A percentile compares a stretch with the other conserved stretches of the same genome.
These are phyloP conservation scores for Heterotilapia buettikoferi DNA, from an alignment of 2,113 vertebrate species.

Conservation along the genomic window DNA sequence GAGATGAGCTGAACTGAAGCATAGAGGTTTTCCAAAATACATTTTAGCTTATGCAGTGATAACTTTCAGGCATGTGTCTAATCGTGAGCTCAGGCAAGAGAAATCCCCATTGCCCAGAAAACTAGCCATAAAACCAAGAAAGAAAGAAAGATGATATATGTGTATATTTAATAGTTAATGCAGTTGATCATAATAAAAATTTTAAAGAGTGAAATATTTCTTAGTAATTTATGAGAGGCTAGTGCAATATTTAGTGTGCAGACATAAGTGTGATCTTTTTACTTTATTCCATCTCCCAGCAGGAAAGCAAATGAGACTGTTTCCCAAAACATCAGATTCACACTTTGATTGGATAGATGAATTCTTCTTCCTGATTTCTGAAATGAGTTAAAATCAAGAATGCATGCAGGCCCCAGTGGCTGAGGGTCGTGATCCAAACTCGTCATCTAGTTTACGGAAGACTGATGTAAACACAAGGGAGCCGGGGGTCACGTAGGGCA, in stretches of 20 bases:
- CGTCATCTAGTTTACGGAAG: constrained; percentile 72
- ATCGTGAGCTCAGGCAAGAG: not conserved
- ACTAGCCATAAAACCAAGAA: not conserved
- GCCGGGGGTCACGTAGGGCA: constrained; percentile 54
- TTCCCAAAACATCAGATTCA: not conserved
- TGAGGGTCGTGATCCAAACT: constrained; percentile 49
- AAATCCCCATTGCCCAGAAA: not conserved
- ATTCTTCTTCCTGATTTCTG: not conserved
- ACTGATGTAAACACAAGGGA: constrained; percentile 69
- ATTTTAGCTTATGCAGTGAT: not conserved
- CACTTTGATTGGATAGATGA: not conserved
- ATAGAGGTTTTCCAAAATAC: not conserved
- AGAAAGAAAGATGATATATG: not conserved
- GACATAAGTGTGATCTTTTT: not conserved
- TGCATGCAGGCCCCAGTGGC: not conserved
- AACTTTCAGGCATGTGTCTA: not conserved
- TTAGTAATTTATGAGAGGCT: not conserved
- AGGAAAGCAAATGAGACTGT: not conserved
- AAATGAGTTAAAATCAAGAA: not conserved
- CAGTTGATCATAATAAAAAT: not conserved
- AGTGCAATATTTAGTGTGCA: not conserved
- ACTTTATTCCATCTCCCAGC: not conserved
- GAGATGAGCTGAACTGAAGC: not conserved
- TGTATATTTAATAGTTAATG: not conserved
- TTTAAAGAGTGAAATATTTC: not conserved